A percentile compares a stretch with the other conserved stretches of the same genome.
phyloP scores from a whole-genome alignment of 2,797 vertebrate genomes.

The Crypturellus tataupa region DNA sequence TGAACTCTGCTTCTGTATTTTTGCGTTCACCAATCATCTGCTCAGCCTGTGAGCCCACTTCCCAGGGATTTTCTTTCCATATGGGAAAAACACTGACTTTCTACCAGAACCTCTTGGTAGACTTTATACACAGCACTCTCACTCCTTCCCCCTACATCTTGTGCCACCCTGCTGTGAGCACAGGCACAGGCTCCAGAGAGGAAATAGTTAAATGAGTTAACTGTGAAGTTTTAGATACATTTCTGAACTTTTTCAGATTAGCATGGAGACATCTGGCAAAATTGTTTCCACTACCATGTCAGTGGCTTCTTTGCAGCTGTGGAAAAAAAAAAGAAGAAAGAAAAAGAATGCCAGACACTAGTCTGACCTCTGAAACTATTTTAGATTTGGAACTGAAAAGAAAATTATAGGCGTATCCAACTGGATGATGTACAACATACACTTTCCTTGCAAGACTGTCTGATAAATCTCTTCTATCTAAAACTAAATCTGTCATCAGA shows the following conservation, averaged over 20 bases:
- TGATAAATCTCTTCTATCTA: neutral
- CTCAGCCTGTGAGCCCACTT: neutral
- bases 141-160: rapidly evolving
- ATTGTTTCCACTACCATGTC: neutral
- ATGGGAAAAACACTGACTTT: neutral
- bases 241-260: neutral
- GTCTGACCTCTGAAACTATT: neutral
- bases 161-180: neutral
- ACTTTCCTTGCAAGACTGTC: neutral
- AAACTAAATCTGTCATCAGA: neutral
- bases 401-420: neutral
- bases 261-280: neutral
- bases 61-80: neutral
- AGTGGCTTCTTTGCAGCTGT: neutral
- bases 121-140: neutral
- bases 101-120: neutral
- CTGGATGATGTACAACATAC: neutral
- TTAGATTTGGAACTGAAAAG: constrained; percentile 19
- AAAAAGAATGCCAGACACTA: neutral
- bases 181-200: neutral
- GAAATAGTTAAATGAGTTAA: neutral
- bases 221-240: neutral
- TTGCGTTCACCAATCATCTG: neutral
- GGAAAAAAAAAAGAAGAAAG: neutral
- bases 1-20: neutral